Percentiles rank a stretch among this genome's conserved stretches.
Evolutionary conservation across 1,140 invertebrate species (phyloP).

Genomic region (Trissolcus basalis): DNA sequence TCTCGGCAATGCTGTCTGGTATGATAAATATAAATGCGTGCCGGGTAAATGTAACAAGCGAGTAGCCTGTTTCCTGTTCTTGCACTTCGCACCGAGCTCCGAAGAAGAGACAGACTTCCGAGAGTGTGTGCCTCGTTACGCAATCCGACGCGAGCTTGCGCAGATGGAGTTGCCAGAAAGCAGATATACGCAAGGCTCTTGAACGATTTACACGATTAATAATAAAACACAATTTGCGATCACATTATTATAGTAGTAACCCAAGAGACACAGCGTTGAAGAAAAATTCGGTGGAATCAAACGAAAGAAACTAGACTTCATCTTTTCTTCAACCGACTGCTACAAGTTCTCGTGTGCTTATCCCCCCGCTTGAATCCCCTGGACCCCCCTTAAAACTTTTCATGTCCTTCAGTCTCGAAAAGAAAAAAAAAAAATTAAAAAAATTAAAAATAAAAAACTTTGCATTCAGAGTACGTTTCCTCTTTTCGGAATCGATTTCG

Average conservation of each 20-base stretch:
- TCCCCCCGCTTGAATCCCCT: neutral
- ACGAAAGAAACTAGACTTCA: neutral
- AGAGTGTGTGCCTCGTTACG: constrained; percentile 6
- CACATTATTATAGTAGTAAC: constrained; percentile 3
- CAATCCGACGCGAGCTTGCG: no score
- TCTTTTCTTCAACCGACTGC: neutral
- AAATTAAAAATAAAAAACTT: no score
- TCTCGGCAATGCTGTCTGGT: no score
- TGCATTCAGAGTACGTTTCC: no score
- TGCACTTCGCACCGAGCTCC: no score
- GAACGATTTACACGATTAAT: constrained; percentile 1
- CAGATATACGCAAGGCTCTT: neutral
- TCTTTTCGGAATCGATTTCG: no score
- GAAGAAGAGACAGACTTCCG: constrained; percentile 46
- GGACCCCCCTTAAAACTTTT: constrained; percentile 1
- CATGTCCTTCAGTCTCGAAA: constrained; percentile 19
- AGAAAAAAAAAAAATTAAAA: no score
- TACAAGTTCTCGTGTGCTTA: no score
- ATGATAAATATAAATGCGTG: no score
- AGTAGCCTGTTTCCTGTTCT: no score
- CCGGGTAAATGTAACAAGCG: no score
- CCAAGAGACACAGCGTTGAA: neutral
- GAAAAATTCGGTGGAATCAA: neutral
- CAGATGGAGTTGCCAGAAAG: no score
- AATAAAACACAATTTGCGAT: neutral